A percentile compares a stretch with the other conserved stretches of the same genome.
These are phyloP conservation scores for Nerophis lumbriciformis DNA, from an alignment of 2,113 vertebrate genomes.

Conservation along the genomic window DNA sequence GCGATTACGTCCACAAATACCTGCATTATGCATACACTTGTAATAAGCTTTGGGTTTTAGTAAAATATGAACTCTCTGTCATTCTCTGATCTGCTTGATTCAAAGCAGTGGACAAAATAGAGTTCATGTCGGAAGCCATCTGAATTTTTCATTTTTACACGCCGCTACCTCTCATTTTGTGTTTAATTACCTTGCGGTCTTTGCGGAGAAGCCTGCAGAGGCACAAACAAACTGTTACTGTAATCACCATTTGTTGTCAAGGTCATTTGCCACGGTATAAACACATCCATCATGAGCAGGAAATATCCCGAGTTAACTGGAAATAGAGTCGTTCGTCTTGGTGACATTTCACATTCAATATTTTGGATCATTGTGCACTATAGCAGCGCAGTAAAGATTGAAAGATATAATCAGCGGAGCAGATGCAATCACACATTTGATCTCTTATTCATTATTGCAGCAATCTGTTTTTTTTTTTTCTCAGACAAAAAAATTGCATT, in stretches of 20 bases:
- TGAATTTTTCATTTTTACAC: slow-evolving; percentile 18
- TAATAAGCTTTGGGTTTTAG: neutral
- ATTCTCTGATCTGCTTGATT: slow-evolving; percentile 1
- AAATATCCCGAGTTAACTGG: slow-evolving; percentile 46
- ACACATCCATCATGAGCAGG: slow-evolving; percentile 61
- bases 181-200: slow-evolving; percentile 34
- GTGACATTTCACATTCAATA: slow-evolving; percentile 65
- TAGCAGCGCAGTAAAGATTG: slow-evolving; percentile 45
- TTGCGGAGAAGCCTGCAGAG: slow-evolving; percentile 30
- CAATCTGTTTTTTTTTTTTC: slow-evolving; percentile 21
- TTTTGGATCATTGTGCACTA: slow-evolving; percentile 60
- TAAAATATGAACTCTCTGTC: neutral
- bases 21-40: neutral
- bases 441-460: slow-evolving; percentile 45
- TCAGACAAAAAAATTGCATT: slow-evolving; percentile 12
- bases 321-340: slow-evolving; percentile 61
- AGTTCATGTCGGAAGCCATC: slow-evolving; percentile 10
- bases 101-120: slow-evolving; percentile 3
- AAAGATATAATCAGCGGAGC: slow-evolving; percentile 44
- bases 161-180: slow-evolving; percentile 19
- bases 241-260: slow-evolving; percentile 67
- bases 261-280: slow-evolving; percentile 58
- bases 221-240: slow-evolving; percentile 22
- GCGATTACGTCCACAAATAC: neutral
- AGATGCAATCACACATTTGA: slow-evolving; percentile 48